phyloP scores from a whole-genome alignment of 2,113 vertebrate species.

The Panthera tigris region DNA sequence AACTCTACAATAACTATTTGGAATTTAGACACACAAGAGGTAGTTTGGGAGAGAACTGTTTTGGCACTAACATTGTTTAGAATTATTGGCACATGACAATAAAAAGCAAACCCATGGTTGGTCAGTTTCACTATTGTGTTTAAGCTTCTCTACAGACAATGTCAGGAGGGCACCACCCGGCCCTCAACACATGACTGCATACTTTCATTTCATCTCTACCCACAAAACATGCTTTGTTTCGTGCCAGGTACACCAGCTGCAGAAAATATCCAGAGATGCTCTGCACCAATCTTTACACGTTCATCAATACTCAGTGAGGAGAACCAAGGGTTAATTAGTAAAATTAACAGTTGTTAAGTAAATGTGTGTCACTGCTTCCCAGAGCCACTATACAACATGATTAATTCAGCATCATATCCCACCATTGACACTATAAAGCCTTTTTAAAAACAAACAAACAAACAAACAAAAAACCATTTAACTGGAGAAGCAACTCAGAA shows the following conservation, averaged over 20 bases:
- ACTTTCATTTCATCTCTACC: not conserved
- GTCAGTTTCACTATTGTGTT: not conserved
- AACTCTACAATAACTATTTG: not conserved
- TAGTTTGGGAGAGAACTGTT: not conserved
- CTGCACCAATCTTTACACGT: not conserved
- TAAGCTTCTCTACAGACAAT: not conserved
- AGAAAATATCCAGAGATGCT: not conserved
- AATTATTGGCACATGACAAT: not conserved
- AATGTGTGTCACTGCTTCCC: not conserved
- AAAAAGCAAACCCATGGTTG: not conserved
- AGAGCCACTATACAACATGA: not conserved
- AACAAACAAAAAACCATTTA: not conserved
- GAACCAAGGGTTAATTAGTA: not conserved
- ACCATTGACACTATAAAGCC: not conserved
- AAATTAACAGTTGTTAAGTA: not conserved
- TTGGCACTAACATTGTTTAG: not conserved
- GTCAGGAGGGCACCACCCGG: not conserved
- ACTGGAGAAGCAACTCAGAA: not conserved
- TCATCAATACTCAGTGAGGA: not conserved
- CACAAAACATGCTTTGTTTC: not conserved
- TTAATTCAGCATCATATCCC: not conserved
- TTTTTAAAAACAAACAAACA: not conserved
- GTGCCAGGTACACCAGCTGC: not conserved
- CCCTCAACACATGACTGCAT: not conserved
- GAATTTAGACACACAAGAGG: not conserved